phyloP scores from a whole-genome alignment of 2,888 invertebrate genomes.

The Ophion costatus region DNA sequence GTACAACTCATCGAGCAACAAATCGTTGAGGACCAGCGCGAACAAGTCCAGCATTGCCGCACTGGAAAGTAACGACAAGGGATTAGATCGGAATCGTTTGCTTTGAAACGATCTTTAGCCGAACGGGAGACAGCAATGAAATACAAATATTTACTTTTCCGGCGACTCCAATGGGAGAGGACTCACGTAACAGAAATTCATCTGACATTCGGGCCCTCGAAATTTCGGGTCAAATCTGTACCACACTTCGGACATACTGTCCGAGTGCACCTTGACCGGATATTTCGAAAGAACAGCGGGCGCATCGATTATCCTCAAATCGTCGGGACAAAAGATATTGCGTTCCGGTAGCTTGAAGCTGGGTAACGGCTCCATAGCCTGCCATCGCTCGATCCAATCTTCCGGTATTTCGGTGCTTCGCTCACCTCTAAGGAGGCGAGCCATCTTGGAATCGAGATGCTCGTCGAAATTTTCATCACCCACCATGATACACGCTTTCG shows the following conservation, averaged over 20 bases:
- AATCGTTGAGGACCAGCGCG: constrained; percentile 85
- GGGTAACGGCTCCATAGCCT: constrained; percentile 84
- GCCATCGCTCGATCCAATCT: constrained; percentile 88
- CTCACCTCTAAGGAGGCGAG: constrained; percentile 86
- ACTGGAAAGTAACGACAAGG: constrained; percentile 80
- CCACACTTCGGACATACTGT: constrained; percentile 89
- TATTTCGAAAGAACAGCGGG: constrained; percentile 77
- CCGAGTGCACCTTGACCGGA: constrained; percentile 86
- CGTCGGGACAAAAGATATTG: constrained; percentile 89
- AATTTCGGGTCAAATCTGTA: constrained; percentile 93
- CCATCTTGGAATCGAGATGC: constrained; percentile 89
- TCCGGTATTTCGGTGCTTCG: constrained; percentile 87
- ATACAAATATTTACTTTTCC: constrained; percentile 86
- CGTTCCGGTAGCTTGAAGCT: constrained; percentile 89
- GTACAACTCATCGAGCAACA: constrained; percentile 89
- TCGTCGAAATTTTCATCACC: constrained; percentile 83
- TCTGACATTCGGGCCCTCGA: constrained; percentile 90
- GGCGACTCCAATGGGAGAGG: constrained; percentile 87
- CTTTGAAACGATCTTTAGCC: neutral
- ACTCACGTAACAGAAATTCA: constrained; percentile 90
- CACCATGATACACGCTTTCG: constrained; percentile 89
- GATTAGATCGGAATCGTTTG: neutral
- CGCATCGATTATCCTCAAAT: constrained; percentile 87
- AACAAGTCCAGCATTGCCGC: constrained; percentile 86
- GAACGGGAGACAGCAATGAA: neutral